These are phyloP conservation scores for Anseranas semipalmata DNA, from an alignment of 2,113 vertebrate species.

Conservation along the genomic window DNA sequence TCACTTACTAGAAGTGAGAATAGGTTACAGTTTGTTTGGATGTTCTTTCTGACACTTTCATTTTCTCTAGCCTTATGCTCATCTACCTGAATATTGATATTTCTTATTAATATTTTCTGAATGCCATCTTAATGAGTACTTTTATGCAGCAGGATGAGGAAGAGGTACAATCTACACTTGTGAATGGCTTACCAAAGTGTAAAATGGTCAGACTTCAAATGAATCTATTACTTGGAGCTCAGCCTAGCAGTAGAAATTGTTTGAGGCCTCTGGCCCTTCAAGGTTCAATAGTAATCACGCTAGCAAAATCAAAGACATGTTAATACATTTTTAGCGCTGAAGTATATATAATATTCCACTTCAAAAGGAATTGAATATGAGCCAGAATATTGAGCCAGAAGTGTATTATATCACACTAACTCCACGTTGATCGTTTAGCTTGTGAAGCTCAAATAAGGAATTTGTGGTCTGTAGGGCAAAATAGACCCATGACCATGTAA, in stretches of 20 bases:
- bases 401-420: neutral
- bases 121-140: neutral
- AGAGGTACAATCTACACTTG: neutral
- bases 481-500: neutral
- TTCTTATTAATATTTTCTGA: neutral
- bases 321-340: constrained; percentile 5
- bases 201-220: neutral
- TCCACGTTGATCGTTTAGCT: neutral
- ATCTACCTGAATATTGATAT: neutral
- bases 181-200: neutral
- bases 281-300: neutral
- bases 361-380: neutral
- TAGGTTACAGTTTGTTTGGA: neutral
- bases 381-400: neutral
- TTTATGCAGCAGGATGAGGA: neutral
- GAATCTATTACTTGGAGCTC: neutral
- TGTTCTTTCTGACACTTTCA: neutral
- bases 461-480: neutral
- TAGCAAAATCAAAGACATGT: neutral
- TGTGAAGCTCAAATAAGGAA: neutral
- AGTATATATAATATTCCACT: neutral
- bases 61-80: neutral
- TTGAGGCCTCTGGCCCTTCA: neutral
- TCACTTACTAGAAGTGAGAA: neutral
- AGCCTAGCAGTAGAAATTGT: neutral